Base-by-base conservation (phyloP, 1,140 invertebrate genomes). In the Lycorma delicatula region DNA sequence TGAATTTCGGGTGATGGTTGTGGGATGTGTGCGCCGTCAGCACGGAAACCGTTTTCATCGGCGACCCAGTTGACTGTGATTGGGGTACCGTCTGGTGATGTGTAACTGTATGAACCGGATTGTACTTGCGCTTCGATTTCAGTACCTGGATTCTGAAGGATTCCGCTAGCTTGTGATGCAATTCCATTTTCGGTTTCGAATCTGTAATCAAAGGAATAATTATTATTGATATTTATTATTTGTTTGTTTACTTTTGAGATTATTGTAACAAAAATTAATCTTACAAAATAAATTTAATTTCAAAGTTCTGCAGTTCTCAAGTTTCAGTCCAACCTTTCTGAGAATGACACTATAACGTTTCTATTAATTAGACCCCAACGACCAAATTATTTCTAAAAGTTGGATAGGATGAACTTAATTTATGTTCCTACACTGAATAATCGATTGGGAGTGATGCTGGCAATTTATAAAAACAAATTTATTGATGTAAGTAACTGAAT, bases 161-260 rank as follows among this genome's bases (percentile, higher is more conserved):
- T 88, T 55, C 89, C 89, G 59, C 81, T 79, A 71, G 91, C 89
- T 72, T 89, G 79, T 18, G 86, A 84, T 1, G 84, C 71, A 60
- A 91, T 91, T 66, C 88, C 85, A 72, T 93, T 91, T 12, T 85
- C 87, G 58, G 89, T 90, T 73, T 91, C 87, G 71, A 88, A 89
- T 61, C 85, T 88, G 72, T 58, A 79, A 75, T 51, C 64, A 66
- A 65, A 66, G 64, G 65, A 65, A 62, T 64, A 47, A n/a, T 36
- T 27, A 5, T 20, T 27, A 27, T 53, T 23, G 9, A 34, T 9
- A 34, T 34, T 34, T n/a, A 34, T 34, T 9, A 34, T 9, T 9
- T 34, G 9, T 9, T 9, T 9, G n/a, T 34, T 34, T n/a, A 34
- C 31, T 9, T 9, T 9, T 9, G 9, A 9, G 31, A 34, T 34